Base-by-base conservation (phyloP, 2,888 invertebrate genomes). In the Patella ulyssiponensis region DNA sequence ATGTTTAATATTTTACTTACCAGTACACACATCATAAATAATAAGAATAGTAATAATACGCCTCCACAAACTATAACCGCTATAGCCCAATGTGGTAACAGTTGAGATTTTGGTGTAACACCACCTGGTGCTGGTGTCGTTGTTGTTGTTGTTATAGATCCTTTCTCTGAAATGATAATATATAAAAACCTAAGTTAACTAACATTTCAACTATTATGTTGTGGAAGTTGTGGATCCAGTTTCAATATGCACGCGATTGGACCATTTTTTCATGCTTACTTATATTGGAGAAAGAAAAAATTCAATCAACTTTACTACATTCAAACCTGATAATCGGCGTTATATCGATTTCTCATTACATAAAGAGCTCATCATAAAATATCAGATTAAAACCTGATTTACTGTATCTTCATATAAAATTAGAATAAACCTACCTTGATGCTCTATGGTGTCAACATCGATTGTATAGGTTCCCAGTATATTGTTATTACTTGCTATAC, bases 21-120 rank as follows among this genome's bases (percentile, higher is more conserved):
- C 86, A 87, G 72, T 1, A 87, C 83, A 75, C 83, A 84, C 71
- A 87, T 82, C 79, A 87, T 77, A 56, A 80, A 78, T 58, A 87
- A 33, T 1, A 87, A 76, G 83, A 88, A 86, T 20, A 88, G 27
- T 0, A 88, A 78, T 5, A 88, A 81, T 2, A 86, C 80, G 1
- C 80, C 78, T 33, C 87, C 87, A 80, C 88, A 88, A 3, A 85
- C 87, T 52, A 88, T 88, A 17, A 87, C 86, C 27, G 87, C 87
- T 33, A 87, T 87, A 2, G 83, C 87, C 87, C 87, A 87, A 80
- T 85, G 81, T 1, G 85, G 86, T 7, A 86, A 75, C 0, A 70
- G 69, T 11, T 73, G 79, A 76, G 71, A 74, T 17, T 15, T 71
- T 4, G 58, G 44, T 5, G 72, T 44, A 12, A 71, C 23, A 20